Base-by-base conservation (phyloP, 2,888 invertebrate genomes). In the Cataglyphis rosenhaueri region DNA sequence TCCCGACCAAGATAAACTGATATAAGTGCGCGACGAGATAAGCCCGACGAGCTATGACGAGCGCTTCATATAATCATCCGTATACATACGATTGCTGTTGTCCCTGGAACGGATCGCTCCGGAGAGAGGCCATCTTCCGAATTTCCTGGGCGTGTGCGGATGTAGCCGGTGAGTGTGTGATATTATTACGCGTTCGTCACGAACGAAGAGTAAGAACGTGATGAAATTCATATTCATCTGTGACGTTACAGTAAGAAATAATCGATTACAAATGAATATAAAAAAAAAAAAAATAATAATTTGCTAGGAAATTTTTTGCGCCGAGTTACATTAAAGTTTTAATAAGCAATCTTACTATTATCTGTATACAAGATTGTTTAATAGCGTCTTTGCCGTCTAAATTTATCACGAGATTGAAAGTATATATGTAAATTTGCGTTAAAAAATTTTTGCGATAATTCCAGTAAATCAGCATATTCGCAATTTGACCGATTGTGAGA, bases 1-100 rank as follows among this genome's bases (percentile, higher is more conserved):
- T 57, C 82, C 85, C 85, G 70, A 84, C 82, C 83, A 70, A 89
- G 88, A 90, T 85, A 88, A 90, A 89, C 88, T 81, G 86, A 90
- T 87, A 87, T 68, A 86, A 91, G 87, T 88, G 85, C 86, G 82
- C 68, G 62, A 68, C 82, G 82, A 90, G 88, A 87, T 87, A 89
- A 90, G 82, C 83, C 70, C 2, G 29, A 29, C 29, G 29, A 29
- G 82, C 83, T 73, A 15, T 21, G 62, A 59, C 62, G 29, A 44
- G 61, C 25, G 73, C 32, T 32, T 73, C 65, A 70, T 84, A 48
- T 1, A 84, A 87, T 89, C 85, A 68, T 52, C 64, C 78, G 68
- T 85, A 83, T 84, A 48, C 3, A 64, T 68, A 64, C 82, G 66
- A 81, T 81, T 68, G 61, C 29, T n/a, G 57, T 32, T 10, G 57